Conservation (phyloP, 2,888 invertebrate species). For the Pyrocoelia pectoralis region DNA sequence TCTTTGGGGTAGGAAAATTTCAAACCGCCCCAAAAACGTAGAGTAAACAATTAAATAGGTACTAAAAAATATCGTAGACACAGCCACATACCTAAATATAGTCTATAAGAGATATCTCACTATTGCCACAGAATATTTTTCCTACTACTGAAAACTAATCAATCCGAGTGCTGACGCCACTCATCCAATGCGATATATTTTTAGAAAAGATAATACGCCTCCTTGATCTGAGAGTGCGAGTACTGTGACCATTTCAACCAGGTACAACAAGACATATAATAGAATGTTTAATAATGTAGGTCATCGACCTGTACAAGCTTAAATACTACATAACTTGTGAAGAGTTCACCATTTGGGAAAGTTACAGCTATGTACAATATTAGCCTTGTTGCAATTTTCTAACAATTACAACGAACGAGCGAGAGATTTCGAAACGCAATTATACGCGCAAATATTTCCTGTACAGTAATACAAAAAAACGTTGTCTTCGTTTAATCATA, state of each 20-base stretch:
- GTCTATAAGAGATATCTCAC: neutral
- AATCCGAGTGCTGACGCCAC: constrained; percentile 34
- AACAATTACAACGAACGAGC: constrained; percentile 15
- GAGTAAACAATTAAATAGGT: neutral
- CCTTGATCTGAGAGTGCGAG: constrained; percentile 45
- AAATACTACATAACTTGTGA: constrained; percentile 36
- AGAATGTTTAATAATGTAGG: constrained; percentile 61
- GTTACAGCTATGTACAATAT: constrained; percentile 33
- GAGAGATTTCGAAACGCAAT: constrained; percentile 22
- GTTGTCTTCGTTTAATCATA: neutral
- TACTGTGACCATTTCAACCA: constrained; percentile 52
- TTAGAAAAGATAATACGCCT: constrained; percentile 57
- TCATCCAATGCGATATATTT: constrained; percentile 48
- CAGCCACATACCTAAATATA: neutral
- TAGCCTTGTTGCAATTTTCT: constrained; percentile 29
- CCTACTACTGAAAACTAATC: constrained; percentile 27
- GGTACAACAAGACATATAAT: constrained; percentile 55
- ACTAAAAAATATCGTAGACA: neutral
- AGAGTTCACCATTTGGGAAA: constrained; percentile 39
- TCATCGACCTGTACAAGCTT: constrained; percentile 56
- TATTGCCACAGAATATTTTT: constrained; percentile 13
- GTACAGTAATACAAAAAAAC: constrained; percentile 2
- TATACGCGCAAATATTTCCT: constrained; percentile 13
- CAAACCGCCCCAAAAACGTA: neutral
- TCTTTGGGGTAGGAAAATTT: neutral